phyloP scores from a whole-genome alignment of 92 coral and sea anemone genomes.

The Phenganax stokvisi region DNA sequence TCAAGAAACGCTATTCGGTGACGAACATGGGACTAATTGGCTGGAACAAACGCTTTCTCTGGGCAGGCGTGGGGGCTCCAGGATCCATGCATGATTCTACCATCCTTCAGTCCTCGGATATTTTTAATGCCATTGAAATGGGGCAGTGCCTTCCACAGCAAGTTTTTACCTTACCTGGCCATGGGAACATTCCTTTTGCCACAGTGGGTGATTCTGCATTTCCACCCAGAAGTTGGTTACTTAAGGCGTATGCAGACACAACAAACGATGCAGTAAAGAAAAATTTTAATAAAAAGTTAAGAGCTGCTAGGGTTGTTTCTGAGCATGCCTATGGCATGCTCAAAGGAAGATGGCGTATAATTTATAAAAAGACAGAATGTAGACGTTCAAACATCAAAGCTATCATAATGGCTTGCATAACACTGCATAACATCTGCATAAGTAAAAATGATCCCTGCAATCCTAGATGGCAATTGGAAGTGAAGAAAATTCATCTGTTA shows the following conservation, averaged over 20 bases:
- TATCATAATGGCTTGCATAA: slow-evolving; percentile 46
- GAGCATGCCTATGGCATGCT: slow-evolving; percentile 55
- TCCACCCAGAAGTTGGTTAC: slow-evolving; percentile 47
- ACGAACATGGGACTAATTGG: slow-evolving; percentile 49
- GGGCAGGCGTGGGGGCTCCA: slow-evolving; percentile 53
- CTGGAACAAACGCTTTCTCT: slow-evolving; percentile 46
- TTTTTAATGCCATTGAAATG: slow-evolving; percentile 35
- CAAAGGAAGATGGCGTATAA: slow-evolving; percentile 47
- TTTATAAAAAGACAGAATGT: slow-evolving; percentile 49
- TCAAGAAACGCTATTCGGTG: slow-evolving; percentile 45
- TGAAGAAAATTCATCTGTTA: slow-evolving; percentile 30
- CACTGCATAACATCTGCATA: slow-evolving; percentile 36
- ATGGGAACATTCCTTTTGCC: slow-evolving; percentile 38
- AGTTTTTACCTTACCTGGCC: slow-evolving; percentile 39
- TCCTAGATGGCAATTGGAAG: slow-evolving; percentile 49
- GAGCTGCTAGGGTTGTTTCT: slow-evolving; percentile 45
- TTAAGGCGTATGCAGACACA: slow-evolving; percentile 44
- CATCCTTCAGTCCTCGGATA: slow-evolving; percentile 41
- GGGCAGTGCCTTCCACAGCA: slow-evolving; percentile 42
- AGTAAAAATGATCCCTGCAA: slow-evolving; percentile 42
- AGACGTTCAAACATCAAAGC: slow-evolving; percentile 40
- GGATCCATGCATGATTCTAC: slow-evolving; percentile 53
- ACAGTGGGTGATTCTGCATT: slow-evolving; percentile 43
- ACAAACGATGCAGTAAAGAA: slow-evolving; percentile 33
- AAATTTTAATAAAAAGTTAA: slow-evolving; percentile 41